Conservation (phyloP, 2,113 vertebrate genomes). For the Neolamprologus toae region DNA sequence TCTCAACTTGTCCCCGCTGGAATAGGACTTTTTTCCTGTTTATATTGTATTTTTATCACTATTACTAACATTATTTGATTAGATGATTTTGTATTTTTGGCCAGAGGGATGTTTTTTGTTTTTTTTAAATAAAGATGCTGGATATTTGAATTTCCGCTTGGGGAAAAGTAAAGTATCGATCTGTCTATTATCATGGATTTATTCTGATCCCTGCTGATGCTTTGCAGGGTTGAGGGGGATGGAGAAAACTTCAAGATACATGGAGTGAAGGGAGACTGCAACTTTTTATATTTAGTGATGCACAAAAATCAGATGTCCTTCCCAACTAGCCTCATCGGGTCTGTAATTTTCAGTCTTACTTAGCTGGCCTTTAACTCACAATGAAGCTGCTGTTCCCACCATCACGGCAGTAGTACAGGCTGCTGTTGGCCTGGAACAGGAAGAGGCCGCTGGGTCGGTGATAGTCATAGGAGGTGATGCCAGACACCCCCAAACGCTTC, state of each 20-base stretch:
- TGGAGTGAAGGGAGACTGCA: background rate
- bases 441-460: slow-evolving; percentile 87
- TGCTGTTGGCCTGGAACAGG: slow-evolving; percentile 96
- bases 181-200: background rate
- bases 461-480: slow-evolving; percentile 93
- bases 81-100: background rate
- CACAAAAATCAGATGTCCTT: background rate
- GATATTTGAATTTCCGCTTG: background rate
- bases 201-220: background rate
- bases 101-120: background rate
- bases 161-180: background rate
- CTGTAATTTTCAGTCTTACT: background rate
- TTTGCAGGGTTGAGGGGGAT: background rate
- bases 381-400: slow-evolving; percentile 83
- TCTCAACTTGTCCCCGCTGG: background rate
- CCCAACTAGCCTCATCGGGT: background rate
- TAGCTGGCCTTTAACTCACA: slow-evolving; percentile 70
- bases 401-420: slow-evolving; percentile 89
- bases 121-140: background rate
- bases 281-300: background rate
- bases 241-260: background rate
- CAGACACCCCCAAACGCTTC: slow-evolving; percentile 88
- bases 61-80: background rate
- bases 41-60: background rate
- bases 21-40: background rate